Percentiles rank a stretch among this genome's conserved stretches.
Evolutionary conservation across 2,113 vertebrate genomes (phyloP).

Genomic region (Genyomyrus donnyi): DNA sequence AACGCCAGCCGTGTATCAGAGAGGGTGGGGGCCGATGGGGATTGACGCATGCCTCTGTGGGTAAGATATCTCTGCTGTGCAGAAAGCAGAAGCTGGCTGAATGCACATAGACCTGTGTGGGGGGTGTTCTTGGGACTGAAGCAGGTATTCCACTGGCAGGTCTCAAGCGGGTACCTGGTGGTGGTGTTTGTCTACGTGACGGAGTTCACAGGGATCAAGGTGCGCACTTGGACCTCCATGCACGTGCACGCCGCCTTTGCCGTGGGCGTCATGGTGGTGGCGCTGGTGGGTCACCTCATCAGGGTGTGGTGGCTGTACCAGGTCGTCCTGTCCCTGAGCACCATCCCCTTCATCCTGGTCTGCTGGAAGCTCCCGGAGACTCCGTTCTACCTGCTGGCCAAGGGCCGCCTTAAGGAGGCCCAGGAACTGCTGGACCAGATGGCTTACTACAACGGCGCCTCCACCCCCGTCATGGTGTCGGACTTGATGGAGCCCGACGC

Average conservation of each 20-base stretch:
- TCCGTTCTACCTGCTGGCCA: slow-evolving; percentile 83
- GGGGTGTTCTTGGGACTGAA: neutral
- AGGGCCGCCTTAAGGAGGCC: slow-evolving; percentile 65
- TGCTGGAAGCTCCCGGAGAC: slow-evolving; percentile 93
- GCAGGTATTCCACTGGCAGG: slow-evolving; percentile 53
- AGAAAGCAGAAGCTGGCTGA: neutral
- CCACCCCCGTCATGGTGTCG: slow-evolving; percentile 60
- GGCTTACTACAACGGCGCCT: slow-evolving; percentile 68
- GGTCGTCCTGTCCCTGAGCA: slow-evolving; percentile 74
- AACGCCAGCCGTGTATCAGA: neutral
- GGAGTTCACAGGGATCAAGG: slow-evolving; percentile 81
- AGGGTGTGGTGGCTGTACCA: slow-evolving; percentile 89
- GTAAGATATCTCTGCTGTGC: neutral
- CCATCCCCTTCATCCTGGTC: slow-evolving; percentile 78
- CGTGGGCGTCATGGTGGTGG: slow-evolving; percentile 79
- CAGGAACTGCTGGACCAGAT: slow-evolving; percentile 72
- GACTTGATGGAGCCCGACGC: slow-evolving; percentile 61
- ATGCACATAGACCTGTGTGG: neutral
- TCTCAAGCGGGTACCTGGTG: slow-evolving; percentile 84
- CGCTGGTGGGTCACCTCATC: slow-evolving; percentile 76
- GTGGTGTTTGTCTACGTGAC: slow-evolving; percentile 93
- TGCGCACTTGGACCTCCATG: slow-evolving; percentile 88
- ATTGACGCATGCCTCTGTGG: neutral
- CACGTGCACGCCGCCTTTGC: slow-evolving; percentile 88
- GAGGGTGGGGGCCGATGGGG: neutral